Percentiles rank a stretch among this genome's conserved stretches.
Evolutionary conservation across 1,140 invertebrate genomes (phyloP).

Genomic region (Anastrepha obliqua): DNA sequence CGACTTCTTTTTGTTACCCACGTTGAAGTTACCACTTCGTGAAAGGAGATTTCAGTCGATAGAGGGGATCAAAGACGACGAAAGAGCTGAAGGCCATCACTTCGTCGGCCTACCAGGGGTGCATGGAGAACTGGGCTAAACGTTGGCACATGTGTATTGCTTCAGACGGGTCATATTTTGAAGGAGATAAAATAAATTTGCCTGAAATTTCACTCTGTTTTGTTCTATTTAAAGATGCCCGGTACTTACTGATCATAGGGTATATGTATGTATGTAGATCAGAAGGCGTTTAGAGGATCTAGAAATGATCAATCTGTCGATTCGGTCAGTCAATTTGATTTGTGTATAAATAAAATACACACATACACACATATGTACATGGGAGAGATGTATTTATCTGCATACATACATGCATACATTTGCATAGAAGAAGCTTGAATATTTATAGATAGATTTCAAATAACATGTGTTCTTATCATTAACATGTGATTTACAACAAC

Average conservation of each 20-base stretch:
- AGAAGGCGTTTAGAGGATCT: neutral
- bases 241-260: neutral
- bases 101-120: too few species aligned
- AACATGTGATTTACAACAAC: constrained; percentile 13
- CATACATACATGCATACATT: neutral
- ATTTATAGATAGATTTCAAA: neutral
- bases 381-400: neutral
- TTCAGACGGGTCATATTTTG: too few species aligned
- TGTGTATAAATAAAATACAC: neutral
- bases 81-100: too few species aligned
- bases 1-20: too few species aligned
- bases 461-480: neutral
- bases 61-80: too few species aligned
- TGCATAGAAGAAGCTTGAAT: neutral
- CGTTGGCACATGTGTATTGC: too few species aligned
- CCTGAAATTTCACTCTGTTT: too few species aligned
- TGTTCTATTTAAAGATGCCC: too few species aligned
- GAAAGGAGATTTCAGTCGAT: too few species aligned
- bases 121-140: too few species aligned
- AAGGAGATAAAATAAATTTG: too few species aligned
- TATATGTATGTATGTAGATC: neutral
- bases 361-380: constrained; percentile 85
- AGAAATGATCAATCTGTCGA: neutral
- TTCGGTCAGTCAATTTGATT: neutral
- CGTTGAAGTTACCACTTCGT: too few species aligned